Evolutionary conservation across 2,888 invertebrate species (phyloP).

Genomic region (Agonopterix alstromeriana): DNA sequence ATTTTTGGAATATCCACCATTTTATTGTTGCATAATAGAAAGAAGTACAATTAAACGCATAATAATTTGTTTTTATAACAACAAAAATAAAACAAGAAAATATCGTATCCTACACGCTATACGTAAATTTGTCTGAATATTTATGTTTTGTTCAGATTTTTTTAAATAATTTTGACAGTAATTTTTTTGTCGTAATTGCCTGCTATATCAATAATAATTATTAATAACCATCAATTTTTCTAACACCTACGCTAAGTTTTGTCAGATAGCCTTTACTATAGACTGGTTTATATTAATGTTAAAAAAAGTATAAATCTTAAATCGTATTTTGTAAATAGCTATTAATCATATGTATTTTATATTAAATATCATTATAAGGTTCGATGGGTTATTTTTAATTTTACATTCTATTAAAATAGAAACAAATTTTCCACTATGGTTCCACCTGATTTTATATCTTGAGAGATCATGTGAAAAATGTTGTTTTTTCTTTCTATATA

Average conservation of each 20-base stretch:
- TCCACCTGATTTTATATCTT: slow-evolving; percentile 25
- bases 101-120: slow-evolving; percentile 8
- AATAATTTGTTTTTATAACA: slow-evolving; percentile 29
- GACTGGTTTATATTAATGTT: slow-evolving; percentile 74
- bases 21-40: slow-evolving; percentile 48
- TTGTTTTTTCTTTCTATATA: slow-evolving; percentile 68
- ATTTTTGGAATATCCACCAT: slow-evolving; percentile 42
- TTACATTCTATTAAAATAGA: slow-evolving; percentile 62
- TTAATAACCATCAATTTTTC: slow-evolving; percentile 53
- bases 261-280: slow-evolving; percentile 75
- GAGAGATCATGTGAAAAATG: slow-evolving; percentile 57
- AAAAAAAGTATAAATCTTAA: slow-evolving; percentile 70
- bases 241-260: slow-evolving; percentile 71
- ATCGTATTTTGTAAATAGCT: slow-evolving; percentile 76
- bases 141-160: slow-evolving; percentile 4
- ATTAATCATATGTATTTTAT: slow-evolving; percentile 75
- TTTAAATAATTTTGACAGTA: neutral
- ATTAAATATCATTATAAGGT: slow-evolving; percentile 70
- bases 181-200: slow-evolving; percentile 46
- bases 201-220: slow-evolving; percentile 54
- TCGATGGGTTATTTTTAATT: slow-evolving; percentile 75
- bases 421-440: slow-evolving; percentile 60
- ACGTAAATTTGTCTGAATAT: slow-evolving; percentile 11
- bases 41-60: slow-evolving; percentile 38
- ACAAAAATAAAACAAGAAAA: neutral